A percentile compares a stretch with the other conserved stretches of the same genome.
Evolutionary conservation across 1,140 invertebrate genomes (phyloP).

Genomic region (Agraylea sexmaculata): DNA sequence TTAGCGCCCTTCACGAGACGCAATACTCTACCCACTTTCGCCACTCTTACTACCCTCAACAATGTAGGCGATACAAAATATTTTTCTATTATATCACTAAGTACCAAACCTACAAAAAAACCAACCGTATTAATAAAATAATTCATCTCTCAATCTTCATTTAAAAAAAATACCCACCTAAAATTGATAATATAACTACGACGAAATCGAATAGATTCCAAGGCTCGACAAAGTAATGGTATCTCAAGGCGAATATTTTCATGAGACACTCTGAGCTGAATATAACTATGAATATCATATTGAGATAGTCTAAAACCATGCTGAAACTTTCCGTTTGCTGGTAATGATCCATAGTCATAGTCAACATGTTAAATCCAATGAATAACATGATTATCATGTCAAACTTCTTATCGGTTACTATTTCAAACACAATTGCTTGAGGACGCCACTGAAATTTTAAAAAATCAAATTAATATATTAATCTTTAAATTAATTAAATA

Average conservation of each 20-base stretch:
- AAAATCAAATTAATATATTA: conserved; percentile 24
- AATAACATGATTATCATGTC: conserved; percentile 99
- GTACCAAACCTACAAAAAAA: conserved; percentile 68
- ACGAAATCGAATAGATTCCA: conserved; percentile 99
- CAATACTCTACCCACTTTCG: conserved; percentile 92
- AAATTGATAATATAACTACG: conserved; percentile 96
- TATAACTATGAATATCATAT: conserved; percentile 96
- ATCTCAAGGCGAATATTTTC: conserved; percentile 93
- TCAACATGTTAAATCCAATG: conserved; percentile 96
- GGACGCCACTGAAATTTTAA: conserved; percentile 74
- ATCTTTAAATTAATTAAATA: no score
- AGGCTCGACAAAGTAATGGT: conserved; percentile 97
- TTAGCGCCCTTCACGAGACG: conserved; percentile 95
- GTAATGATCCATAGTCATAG: conserved; percentile 96
- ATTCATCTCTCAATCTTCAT: conserved; percentile 7
- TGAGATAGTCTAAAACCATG: conserved; percentile 77
- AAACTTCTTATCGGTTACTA: conserved; percentile 96
- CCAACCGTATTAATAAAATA: conserved; percentile 10
- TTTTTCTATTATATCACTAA: conserved; percentile 93
- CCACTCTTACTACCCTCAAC: conserved; percentile 92
- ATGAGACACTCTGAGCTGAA: conserved; percentile 95
- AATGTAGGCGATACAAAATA: conserved; percentile 96
- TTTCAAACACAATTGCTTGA: conserved; percentile 92
- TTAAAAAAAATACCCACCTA: conserved; percentile 53
- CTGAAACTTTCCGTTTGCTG: conserved; percentile 74